Evolutionary conservation across 2,113 vertebrate genomes (phyloP), one percentile per base, ranked within the genome.

Genomic region (Scomber colias): DNA sequence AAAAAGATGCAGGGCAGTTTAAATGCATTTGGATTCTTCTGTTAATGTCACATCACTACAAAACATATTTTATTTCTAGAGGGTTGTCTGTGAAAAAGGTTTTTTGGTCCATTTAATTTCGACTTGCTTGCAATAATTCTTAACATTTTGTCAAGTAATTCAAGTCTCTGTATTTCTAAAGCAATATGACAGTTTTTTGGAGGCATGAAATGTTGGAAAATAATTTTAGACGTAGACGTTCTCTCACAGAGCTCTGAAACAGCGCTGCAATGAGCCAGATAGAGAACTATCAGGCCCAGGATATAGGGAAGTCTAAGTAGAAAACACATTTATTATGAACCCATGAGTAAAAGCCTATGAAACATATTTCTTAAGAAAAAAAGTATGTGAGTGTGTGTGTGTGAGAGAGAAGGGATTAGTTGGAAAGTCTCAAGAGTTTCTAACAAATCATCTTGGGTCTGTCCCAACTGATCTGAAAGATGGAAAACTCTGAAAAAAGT

Each of bases 271-370:
- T 44, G 51, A 77, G 13, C 55, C 79, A 67, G 57, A 72, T 51
- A 67, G 75, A 66, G 81, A 84, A 79, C 56, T 75, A 61, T 75
- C 60, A 79, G 69, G 30, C 51, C 64, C 19, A 48, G 73, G 77
- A 71, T 59, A 27, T 17, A 75, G 46, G 56, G 79, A 77, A 62
- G 49, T 81, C 30, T 85, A 30, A 62, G 73, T 15, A 65, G 27
- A 69, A 81, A 88, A 79, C 62, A 64, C 73, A 77, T 83, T 80
- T 78, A n/a, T 82, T 82, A 76, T 81, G 9, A 71, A 67, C 30
- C 48, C 50, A 56, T 9, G 48, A 64, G 67, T 56, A 70, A 45
- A 27, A n/a, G 54, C n/a, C 35, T 15, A 30, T 35, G 62, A 85
- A 79, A 84, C 40, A 44, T 55, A 57, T 64, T 83, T 80, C 68